phyloP scores from a whole-genome alignment of 2,888 invertebrate species.

The Oxytorus armatus region DNA sequence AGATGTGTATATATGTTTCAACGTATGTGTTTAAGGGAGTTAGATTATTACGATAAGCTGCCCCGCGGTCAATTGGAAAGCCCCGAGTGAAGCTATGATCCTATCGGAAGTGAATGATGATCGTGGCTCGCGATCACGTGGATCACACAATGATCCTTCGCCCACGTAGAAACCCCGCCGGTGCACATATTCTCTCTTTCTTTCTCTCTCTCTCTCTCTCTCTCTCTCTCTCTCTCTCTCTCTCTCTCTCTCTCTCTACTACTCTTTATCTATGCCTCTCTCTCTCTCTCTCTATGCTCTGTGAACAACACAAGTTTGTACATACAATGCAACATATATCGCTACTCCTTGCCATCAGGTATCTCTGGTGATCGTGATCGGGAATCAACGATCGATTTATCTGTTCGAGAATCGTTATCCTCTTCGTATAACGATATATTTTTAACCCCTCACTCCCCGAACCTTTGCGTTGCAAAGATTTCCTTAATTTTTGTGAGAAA shows the following conservation, averaged over 20 bases:
- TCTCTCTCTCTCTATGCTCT: neutral
- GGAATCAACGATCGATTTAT: constrained; percentile 66
- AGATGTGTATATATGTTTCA: constrained; percentile 33
- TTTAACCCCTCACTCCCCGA: neutral
- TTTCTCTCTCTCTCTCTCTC: constrained; percentile 9
- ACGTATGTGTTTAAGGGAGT: constrained; percentile 64
- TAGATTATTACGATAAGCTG: constrained; percentile 60
- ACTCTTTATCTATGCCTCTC: too few species aligned
- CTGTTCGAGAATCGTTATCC: constrained; percentile 60
- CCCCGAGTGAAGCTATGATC: constrained; percentile 72
- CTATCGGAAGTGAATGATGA: constrained; percentile 82
- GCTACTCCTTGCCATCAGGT: constrained; percentile 29
- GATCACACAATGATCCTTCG: constrained; percentile 82
- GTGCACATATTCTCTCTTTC: constrained; percentile 19
- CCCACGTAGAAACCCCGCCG: constrained; percentile 75
- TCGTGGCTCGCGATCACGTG: constrained; percentile 78
- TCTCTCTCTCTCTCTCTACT: neutral
- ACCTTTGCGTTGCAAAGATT: neutral
- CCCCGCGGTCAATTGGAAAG: constrained; percentile 62
- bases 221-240: neutral
- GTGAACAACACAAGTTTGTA: constrained; percentile 25
- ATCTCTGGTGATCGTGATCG: constrained; percentile 48
- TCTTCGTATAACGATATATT: constrained; percentile 24
- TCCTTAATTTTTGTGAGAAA: neutral
- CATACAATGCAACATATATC: constrained; percentile 34